These are phyloP conservation scores for Sphyrna mokarran DNA, from an alignment of 2,113 vertebrate genomes.

Conservation along the genomic window DNA sequence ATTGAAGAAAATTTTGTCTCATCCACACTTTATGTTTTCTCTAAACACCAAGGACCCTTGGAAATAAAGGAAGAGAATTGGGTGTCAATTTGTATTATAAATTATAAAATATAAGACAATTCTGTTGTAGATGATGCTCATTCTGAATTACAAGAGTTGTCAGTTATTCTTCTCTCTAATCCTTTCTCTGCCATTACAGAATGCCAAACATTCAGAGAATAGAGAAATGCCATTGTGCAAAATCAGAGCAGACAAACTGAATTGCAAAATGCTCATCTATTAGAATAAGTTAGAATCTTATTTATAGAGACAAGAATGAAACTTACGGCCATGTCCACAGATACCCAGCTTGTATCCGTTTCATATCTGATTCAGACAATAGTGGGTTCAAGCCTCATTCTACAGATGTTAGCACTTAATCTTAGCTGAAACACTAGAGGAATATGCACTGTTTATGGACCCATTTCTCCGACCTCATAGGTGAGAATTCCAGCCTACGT, in stretches of 20 bases:
- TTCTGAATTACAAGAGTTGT: not conserved
- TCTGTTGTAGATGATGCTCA: not conserved
- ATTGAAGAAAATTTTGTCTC: too few species aligned
- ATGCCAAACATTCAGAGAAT: not conserved
- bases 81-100: not conserved
- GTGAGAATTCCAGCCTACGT: not conserved
- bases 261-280: not conserved
- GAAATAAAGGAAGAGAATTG: not conserved
- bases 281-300: not conserved
- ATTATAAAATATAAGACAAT: too few species aligned
- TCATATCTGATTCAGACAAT: not conserved
- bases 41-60: too few species aligned
- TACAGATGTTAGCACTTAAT: not conserved
- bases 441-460: not conserved
- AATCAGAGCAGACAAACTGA: not conserved
- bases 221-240: not conserved
- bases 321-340: not conserved
- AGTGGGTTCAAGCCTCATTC: not conserved
- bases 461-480: too few species aligned
- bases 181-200: not conserved
- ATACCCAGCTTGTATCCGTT: not conserved
- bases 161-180: not conserved
- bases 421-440: not conserved
- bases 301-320: not conserved
- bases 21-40: too few species aligned